Conservation (phyloP, 35 echinoderm and acorn worm genomes). For the Hemicentrotus pulcherrimus region DNA sequence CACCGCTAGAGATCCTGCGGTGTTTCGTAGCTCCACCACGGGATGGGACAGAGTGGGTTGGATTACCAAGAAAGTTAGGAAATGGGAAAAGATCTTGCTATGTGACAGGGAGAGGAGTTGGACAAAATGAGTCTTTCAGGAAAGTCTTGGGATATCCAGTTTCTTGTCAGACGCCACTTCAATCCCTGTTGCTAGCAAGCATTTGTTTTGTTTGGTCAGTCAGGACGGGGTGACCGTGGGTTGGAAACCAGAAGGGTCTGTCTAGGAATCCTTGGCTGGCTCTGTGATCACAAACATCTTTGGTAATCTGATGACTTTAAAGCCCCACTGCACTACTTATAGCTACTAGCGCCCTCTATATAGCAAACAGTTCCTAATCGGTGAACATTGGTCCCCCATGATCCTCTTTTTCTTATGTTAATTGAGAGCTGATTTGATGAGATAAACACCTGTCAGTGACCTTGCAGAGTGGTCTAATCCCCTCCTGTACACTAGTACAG, state of each 20-base stretch:
- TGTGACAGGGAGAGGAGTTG: background rate
- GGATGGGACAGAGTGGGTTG: background rate
- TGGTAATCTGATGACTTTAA: slow-evolving; percentile 97
- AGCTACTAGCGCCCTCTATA: no score
- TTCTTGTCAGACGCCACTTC: background rate
- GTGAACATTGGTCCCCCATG: no score
- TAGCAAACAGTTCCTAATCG: no score
- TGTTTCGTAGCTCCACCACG: background rate
- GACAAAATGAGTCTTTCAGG: background rate
- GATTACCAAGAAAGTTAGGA: background rate
- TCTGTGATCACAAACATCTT: slow-evolving; percentile 74
- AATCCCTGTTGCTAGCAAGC: background rate
- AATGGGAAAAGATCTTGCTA: background rate
- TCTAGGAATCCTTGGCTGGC: slow-evolving; percentile 36
- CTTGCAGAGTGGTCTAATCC: no score
- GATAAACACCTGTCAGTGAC: no score
- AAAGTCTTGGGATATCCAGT: background rate
- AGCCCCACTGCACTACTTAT: no score
- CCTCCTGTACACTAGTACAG: no score
- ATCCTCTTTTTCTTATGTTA: no score
- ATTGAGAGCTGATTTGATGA: no score
- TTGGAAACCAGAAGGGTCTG: slow-evolving; percentile 35
- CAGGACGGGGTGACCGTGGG: background rate
- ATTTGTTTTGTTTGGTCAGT: background rate
- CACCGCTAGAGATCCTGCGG: background rate